These are phyloP conservation scores for Kryptolebias ocellatus DNA, from an alignment of 2,797 vertebrate genomes.

Conservation along the genomic window DNA sequence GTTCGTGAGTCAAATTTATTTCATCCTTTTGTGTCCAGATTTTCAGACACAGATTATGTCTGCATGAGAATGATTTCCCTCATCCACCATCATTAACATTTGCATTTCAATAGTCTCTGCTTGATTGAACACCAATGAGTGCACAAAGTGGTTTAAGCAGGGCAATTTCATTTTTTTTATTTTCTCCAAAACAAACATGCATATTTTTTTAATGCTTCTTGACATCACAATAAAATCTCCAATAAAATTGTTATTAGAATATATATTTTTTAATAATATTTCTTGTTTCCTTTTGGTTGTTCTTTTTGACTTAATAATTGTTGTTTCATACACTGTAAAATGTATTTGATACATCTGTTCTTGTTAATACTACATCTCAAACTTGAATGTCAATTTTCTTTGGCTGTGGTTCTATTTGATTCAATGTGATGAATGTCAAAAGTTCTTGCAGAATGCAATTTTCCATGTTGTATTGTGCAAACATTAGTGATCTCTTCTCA, in stretches of 20 bases:
- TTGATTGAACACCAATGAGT: constrained; percentile 67
- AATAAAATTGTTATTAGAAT: not conserved
- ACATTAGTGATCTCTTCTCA: not conserved
- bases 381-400: too few relatives aligned
- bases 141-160: constrained; percentile 56
- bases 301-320: too few relatives aligned
- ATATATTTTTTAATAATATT: not conserved
- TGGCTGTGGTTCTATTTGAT: too few relatives aligned
- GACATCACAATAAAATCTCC: constrained; percentile 44
- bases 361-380: too few relatives aligned
- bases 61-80: constrained; percentile 54
- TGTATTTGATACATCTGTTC: too few relatives aligned
- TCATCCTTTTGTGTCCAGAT: constrained; percentile 40
- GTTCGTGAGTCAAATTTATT: constrained; percentile 33
- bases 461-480: not conserved
- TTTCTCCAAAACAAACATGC: constrained; percentile 68
- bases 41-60: constrained; percentile 36
- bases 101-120: constrained; percentile 68
- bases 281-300: constrained; percentile 8
- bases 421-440: too few relatives aligned
- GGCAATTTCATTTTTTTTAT: constrained; percentile 62
- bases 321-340: too few relatives aligned
- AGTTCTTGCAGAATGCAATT: too few relatives aligned
- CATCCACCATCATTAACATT: constrained; percentile 67
- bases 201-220: constrained; percentile 54